These are phyloP conservation scores for Brotula barbata DNA, from an alignment of 2,797 vertebrate species.

Conservation along the genomic window DNA sequence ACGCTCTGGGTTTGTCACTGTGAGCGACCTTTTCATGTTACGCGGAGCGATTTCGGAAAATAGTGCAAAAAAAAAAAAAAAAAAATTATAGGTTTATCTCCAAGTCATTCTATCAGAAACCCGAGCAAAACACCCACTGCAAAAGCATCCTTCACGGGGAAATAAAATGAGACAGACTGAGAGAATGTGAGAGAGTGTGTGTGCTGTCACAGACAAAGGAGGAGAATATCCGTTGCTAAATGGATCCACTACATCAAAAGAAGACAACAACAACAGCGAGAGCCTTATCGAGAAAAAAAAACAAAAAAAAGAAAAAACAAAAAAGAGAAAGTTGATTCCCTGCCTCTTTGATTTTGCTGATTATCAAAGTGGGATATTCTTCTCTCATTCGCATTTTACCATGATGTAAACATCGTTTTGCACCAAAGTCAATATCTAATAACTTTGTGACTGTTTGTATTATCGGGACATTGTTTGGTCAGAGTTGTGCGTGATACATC, in stretches of 20 bases:
- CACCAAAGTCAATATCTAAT: slow-evolving; percentile 7
- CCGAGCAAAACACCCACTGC: slow-evolving; percentile 5
- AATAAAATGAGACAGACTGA: slow-evolving; percentile 31
- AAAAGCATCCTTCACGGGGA: slow-evolving; percentile 21
- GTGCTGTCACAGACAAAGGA: slow-evolving; percentile 35
- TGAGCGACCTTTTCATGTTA: too few species aligned
- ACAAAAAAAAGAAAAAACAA: too few species aligned
- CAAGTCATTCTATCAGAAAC: slow-evolving; percentile 23
- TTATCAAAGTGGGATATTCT: slow-evolving; percentile 40
- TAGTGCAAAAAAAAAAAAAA: too few species aligned
- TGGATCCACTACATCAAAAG: slow-evolving; percentile 53
- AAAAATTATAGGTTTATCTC: too few species aligned
- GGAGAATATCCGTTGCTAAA: slow-evolving; percentile 47
- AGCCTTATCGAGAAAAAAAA: slow-evolving; percentile 39
- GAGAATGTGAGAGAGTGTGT: slow-evolving; percentile 41
- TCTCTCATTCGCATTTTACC: slow-evolving; percentile 19
- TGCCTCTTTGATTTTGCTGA: slow-evolving; percentile 30
- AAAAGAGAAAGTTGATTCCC: slow-evolving; percentile 31
- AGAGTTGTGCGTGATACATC: neutral
- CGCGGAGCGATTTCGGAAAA: too few species aligned
- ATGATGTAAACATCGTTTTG: slow-evolving; percentile 16
- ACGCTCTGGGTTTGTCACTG: too few species aligned
- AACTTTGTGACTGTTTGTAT: slow-evolving; percentile 2
- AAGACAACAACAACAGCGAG: neutral
- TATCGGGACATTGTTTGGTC: neutral